Evolutionary conservation across 1,140 invertebrate species (phyloP).

Genomic region (Vanessa atalanta): DNA sequence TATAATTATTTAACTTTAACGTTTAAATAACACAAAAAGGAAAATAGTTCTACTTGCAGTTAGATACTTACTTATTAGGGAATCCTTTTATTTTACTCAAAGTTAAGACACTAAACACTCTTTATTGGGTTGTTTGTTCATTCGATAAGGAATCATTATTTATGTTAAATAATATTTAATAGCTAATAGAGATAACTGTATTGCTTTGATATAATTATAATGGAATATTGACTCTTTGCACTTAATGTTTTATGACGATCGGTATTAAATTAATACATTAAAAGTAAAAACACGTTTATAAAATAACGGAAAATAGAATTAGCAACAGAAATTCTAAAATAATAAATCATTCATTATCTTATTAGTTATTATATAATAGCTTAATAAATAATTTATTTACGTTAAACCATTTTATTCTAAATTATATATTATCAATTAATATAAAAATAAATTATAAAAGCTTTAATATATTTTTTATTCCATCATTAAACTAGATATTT

Average conservation of each 20-base stretch:
- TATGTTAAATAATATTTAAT: slow-evolving; percentile 30
- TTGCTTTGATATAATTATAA: slow-evolving; percentile 22
- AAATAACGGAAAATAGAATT: no score
- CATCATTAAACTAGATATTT: no score
- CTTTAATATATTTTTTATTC: no score
- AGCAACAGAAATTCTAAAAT: no score
- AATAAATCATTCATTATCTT: no score
- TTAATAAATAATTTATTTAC: no score
- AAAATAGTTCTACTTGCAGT: neutral
- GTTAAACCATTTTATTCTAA: no score
- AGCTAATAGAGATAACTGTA: slow-evolving; percentile 25
- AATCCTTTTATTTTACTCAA: neutral
- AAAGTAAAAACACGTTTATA: neutral
- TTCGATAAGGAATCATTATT: slow-evolving; percentile 17
- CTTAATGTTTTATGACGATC: neutral
- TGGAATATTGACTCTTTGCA: slow-evolving; percentile 26
- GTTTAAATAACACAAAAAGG: no score
- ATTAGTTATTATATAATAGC: no score
- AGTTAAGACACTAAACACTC: neutral
- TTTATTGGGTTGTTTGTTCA: slow-evolving; percentile 18
- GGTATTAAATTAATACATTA: neutral
- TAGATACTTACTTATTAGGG: slow-evolving; percentile 37
- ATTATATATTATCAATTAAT: no score
- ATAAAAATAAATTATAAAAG: no score
- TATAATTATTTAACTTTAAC: no score